A percentile compares a stretch with the other conserved stretches of the same genome.
These are phyloP conservation scores for Australoheros scitulus DNA, from an alignment of 2,113 vertebrate species.

Conservation along the genomic window DNA sequence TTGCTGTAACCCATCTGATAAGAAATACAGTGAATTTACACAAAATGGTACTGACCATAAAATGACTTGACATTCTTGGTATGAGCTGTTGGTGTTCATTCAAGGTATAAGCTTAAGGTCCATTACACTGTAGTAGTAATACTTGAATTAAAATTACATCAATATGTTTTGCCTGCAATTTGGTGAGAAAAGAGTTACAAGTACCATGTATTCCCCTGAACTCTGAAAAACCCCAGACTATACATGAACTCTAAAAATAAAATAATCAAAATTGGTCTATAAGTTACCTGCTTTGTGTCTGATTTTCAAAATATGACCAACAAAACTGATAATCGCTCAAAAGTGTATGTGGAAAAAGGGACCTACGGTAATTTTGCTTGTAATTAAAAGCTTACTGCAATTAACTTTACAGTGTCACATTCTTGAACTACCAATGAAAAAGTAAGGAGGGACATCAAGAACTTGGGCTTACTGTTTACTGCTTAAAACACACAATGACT, in stretches of 20 bases:
- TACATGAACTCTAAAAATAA: not conserved
- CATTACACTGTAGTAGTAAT: too few species aligned
- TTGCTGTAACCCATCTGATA: too few species aligned
- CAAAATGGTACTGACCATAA: not conserved
- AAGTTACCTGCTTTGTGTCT: not conserved
- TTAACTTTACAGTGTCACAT: not conserved
- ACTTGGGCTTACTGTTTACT: not conserved
- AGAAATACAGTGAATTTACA: too few species aligned
- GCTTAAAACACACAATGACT: not conserved
- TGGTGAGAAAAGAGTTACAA: too few species aligned
- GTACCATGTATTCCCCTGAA: not conserved
- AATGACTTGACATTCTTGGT: not conserved
- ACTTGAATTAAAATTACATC: too few species aligned
- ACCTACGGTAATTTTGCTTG: not conserved
- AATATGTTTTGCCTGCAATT: too few species aligned
- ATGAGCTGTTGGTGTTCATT: not conserved
- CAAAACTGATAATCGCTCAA: not conserved
- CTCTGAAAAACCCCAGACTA: not conserved
- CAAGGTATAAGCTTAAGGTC: not conserved
- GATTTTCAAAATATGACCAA: not conserved
- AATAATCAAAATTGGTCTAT: not conserved
- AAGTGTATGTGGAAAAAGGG: not conserved
- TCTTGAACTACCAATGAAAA: not conserved
- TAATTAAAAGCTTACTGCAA: not conserved
- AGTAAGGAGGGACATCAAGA: not conserved